Evolutionary conservation across 2,113 vertebrate species (phyloP).

Genomic region (Burhinus bistriatus): DNA sequence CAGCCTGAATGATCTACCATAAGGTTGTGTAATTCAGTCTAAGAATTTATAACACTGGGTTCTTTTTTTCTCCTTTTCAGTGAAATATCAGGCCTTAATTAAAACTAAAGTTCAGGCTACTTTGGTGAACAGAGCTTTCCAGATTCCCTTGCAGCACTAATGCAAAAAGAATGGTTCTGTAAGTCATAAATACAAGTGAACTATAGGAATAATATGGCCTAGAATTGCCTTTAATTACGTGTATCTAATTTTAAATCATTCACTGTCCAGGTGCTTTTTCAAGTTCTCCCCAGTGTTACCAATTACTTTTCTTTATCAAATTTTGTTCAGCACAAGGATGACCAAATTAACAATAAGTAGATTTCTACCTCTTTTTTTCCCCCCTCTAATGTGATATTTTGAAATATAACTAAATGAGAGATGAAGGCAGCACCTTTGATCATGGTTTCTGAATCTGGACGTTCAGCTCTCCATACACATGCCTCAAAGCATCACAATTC

Average conservation of each 20-base stretch:
- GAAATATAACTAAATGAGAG: background rate
- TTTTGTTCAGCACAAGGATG: background rate
- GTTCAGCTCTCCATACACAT: conserved; percentile 83
- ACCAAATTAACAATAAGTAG: background rate
- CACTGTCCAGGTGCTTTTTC: background rate
- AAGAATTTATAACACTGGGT: conserved; percentile 3
- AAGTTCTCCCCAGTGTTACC: background rate
- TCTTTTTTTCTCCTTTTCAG: background rate
- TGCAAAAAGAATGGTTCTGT: background rate
- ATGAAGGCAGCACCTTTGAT: background rate
- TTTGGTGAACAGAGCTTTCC: conserved; percentile 12
- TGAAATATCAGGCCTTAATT: conserved; percentile 66
- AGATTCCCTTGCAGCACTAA: conserved; percentile 9
- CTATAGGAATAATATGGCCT: conserved; percentile 1
- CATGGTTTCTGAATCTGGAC: conserved; percentile 69
- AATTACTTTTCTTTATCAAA: background rate
- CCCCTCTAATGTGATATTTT: background rate
- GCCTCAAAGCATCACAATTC: conserved; percentile 83
- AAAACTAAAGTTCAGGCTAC: conserved; percentile 64
- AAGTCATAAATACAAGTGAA: conserved; percentile 9
- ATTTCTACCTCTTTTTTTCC: background rate
- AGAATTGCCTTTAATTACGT: conserved; percentile 1
- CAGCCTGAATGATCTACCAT: conserved; percentile 7
- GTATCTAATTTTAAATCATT: conserved; percentile 1
- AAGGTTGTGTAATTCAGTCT: conserved; percentile 18